These are phyloP conservation scores for Teleogryllus occipitalis DNA, from an alignment of 1,140 invertebrate genomes.

Conservation along the genomic window DNA sequence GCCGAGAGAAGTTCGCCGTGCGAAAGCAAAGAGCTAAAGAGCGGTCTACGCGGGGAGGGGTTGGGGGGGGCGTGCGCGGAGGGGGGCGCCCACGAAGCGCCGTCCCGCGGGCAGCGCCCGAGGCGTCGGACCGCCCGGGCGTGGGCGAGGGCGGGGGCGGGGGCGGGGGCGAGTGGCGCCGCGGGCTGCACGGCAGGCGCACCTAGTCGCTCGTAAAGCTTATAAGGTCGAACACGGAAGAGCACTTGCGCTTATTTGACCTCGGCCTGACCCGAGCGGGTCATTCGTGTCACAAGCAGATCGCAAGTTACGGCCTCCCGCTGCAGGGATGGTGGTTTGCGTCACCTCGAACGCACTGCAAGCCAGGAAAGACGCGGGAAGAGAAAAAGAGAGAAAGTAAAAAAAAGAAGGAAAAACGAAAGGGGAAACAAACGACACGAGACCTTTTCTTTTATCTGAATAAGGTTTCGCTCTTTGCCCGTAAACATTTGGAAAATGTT, in stretches of 20 bases:
- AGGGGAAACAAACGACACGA: neutral
- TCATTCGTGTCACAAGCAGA: neutral
- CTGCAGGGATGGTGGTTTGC: too few species aligned
- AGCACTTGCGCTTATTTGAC: neutral
- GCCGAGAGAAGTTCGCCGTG: too few species aligned
- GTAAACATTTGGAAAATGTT: neutral
- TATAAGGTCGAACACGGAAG: constrained; percentile 3
- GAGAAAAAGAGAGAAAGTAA: neutral
- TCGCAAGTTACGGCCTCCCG: neutral
- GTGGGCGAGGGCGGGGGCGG: too few species aligned
- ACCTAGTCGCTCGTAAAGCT: neutral
- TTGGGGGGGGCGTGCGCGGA: too few species aligned
- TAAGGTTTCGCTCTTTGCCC: neutral
- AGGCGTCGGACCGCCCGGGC: too few species aligned
- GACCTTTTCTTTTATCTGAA: neutral
- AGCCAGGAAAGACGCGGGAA: neutral
- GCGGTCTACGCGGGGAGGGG: too few species aligned
- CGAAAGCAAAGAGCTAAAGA: too few species aligned
- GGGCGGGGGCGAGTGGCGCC: too few species aligned
- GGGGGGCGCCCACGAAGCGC: too few species aligned
- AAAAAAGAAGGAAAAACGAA: neutral
- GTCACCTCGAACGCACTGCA: neutral
- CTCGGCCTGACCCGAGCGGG: neutral
- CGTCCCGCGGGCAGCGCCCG: too few species aligned
- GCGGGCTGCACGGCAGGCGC: neutral